These are phyloP conservation scores for Macrocentrus cingulum DNA, from an alignment of 1,140 invertebrate species.

Conservation along the genomic window DNA sequence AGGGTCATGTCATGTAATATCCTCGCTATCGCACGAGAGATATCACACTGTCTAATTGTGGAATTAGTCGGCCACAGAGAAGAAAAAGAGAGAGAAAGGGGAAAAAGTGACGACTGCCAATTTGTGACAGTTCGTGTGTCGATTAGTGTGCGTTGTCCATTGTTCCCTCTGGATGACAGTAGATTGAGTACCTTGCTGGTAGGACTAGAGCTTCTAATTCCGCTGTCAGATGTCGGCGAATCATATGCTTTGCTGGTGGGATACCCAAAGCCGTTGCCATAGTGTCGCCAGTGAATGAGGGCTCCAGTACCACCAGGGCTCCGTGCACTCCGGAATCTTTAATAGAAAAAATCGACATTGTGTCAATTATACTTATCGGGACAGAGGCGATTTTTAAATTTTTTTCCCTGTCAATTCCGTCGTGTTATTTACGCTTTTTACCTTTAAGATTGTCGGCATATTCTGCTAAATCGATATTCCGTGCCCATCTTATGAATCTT, in stretches of 20 bases:
- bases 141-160: slow-evolving; percentile 55
- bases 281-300: slow-evolving; percentile 90
- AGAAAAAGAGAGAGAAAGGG: too few species aligned
- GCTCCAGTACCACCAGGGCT: slow-evolving; percentile 87
- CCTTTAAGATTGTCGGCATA: slow-evolving; percentile 94
- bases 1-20: too few species aligned
- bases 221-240: slow-evolving; percentile 83
- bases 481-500: slow-evolving; percentile 88
- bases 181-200: slow-evolving; percentile 79
- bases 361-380: neutral
- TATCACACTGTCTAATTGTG: slow-evolving; percentile 6
- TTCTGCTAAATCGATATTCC: slow-evolving; percentile 89
- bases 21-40: neutral
- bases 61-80: neutral
- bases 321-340: slow-evolving; percentile 91
- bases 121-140: slow-evolving; percentile 24
- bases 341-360: slow-evolving; percentile 30
- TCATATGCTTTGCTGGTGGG: slow-evolving; percentile 90
- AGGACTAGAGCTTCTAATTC: slow-evolving; percentile 88
- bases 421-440: slow-evolving; percentile 45
- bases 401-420: too few species aligned
- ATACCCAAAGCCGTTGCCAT: slow-evolving; percentile 92
- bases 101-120: slow-evolving; percentile 12
- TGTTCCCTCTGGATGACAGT: slow-evolving; percentile 55
- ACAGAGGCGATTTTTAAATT: slow-evolving; percentile 1